Percentiles rank a stretch among this genome's conserved stretches.
These are phyloP conservation scores for Lithobates pipiens DNA, from an alignment of 2,797 vertebrate genomes.

Conservation along the genomic window DNA sequence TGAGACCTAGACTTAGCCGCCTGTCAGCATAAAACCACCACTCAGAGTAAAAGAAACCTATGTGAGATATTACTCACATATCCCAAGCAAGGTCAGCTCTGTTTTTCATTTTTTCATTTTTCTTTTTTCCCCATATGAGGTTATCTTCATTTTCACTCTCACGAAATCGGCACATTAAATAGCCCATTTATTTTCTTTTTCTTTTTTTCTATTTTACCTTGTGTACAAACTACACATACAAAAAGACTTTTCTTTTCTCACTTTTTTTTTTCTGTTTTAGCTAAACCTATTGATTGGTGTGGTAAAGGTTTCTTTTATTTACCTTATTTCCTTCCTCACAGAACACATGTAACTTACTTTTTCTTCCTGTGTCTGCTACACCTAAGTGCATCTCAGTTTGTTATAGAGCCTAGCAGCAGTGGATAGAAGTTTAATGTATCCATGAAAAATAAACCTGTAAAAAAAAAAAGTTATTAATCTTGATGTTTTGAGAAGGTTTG, in stretches of 20 bases:
- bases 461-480: background rate
- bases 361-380: slow-evolving; percentile 25
- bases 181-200: background rate
- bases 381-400: background rate
- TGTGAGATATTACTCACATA: slow-evolving; percentile 69
- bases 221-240: background rate
- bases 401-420: too few species aligned
- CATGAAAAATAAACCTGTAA: too few species aligned
- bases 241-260: background rate
- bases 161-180: background rate
- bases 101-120: background rate
- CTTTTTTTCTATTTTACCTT: background rate
- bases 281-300: slow-evolving; percentile 22
- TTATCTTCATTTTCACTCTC: slow-evolving; percentile 27
- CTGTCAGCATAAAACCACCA: background rate
- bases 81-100: slow-evolving; percentile 67
- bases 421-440: background rate
- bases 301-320: slow-evolving; percentile 17
- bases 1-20: background rate
- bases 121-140: slow-evolving; percentile 55
- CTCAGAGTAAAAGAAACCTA: slow-evolving; percentile 62
- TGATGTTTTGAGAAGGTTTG: background rate
- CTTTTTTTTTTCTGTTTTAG: slow-evolving; percentile 2
- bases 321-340: slow-evolving; percentile 25
- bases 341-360: background rate